Evolutionary conservation across 2,113 vertebrate species (phyloP).

Genomic region (Podarcis muralis): DNA sequence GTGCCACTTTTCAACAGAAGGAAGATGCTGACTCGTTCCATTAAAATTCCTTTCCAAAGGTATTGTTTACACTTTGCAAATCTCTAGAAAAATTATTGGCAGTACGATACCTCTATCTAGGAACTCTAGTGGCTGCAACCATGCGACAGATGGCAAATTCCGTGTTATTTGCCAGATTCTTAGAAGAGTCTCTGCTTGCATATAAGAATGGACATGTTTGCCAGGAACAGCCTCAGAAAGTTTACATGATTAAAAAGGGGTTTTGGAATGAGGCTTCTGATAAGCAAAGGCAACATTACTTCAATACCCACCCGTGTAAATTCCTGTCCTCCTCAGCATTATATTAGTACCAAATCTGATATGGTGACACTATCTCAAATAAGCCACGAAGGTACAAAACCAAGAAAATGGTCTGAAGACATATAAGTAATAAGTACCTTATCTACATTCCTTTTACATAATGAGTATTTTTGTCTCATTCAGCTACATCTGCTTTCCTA

Average conservation of each 20-base stretch:
- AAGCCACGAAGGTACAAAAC: neutral
- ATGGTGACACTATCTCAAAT: neutral
- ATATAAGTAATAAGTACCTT: too few relatives aligned
- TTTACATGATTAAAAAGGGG: neutral
- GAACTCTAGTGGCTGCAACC: neutral
- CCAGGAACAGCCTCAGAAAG: neutral
- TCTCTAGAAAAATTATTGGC: neutral
- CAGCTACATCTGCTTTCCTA: too few relatives aligned
- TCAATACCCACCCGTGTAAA: neutral
- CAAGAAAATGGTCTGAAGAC: neutral
- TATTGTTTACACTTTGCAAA: neutral
- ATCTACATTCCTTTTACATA: too few relatives aligned
- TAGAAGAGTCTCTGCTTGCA: neutral
- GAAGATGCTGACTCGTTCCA: neutral
- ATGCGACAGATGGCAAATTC: neutral
- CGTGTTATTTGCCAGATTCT: neutral
- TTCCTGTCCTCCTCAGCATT: neutral
- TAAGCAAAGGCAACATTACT: neutral
- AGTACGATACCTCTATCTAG: neutral
- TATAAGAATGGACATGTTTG: neutral
- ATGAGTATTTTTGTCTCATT: too few relatives aligned
- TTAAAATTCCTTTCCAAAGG: neutral
- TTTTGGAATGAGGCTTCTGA: neutral
- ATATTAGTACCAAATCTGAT: neutral
- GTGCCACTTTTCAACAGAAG: neutral